Evolutionary conservation across 2,888 invertebrate species (phyloP).

Genomic region (Phytoseiulus persimilis): DNA sequence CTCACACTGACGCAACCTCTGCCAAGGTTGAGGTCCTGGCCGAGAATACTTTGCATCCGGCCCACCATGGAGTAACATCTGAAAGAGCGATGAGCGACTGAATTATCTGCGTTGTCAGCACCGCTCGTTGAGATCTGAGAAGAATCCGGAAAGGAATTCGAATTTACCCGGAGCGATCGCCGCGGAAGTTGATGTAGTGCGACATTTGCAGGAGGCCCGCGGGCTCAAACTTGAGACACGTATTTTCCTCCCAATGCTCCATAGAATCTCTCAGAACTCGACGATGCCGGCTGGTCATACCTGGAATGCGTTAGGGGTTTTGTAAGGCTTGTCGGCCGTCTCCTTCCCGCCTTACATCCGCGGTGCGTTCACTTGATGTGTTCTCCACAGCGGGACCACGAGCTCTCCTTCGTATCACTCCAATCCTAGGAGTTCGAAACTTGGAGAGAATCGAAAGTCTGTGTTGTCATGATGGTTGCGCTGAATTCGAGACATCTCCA

Average conservation of each 20-base stretch:
- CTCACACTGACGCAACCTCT: background rate
- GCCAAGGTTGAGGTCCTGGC: slow-evolving; percentile 6
- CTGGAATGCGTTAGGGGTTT: background rate
- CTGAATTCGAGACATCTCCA: background rate
- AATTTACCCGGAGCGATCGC: background rate
- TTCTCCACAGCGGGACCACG: background rate
- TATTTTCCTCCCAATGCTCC: slow-evolving; percentile 25
- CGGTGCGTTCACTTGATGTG: too few species aligned
- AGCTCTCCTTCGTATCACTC: too few species aligned
- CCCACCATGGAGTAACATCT: slow-evolving; percentile 6
- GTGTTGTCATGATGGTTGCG: too few species aligned
- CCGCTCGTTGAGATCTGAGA: too few species aligned
- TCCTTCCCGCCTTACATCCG: too few species aligned
- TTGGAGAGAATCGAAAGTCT: background rate
- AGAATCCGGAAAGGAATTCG: background rate
- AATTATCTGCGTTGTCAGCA: too few species aligned
- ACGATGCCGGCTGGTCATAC: background rate
- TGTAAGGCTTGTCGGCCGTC: background rate
- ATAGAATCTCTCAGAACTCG: background rate
- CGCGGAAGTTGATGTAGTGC: background rate
- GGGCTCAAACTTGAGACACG: background rate
- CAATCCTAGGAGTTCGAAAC: too few species aligned
- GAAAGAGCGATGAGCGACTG: background rate
- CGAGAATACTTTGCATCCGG: background rate
- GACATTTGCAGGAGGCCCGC: background rate